Conservation (phyloP, 2,888 invertebrate species). For the Eristalis pertinax region DNA sequence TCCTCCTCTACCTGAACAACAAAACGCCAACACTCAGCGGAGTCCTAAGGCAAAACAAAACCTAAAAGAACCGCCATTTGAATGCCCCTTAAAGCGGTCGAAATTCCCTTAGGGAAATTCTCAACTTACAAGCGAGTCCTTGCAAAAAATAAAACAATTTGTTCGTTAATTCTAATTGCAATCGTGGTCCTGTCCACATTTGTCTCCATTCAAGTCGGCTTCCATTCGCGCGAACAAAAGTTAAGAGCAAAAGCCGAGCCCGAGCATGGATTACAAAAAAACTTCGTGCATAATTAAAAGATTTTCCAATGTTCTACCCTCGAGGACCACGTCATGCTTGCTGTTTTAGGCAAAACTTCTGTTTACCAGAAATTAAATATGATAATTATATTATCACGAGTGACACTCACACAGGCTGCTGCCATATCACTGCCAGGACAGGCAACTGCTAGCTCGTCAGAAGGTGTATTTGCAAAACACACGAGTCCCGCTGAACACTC, state of each 20-base stretch:
- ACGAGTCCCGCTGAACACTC: too few species aligned
- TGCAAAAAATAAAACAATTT: too few species aligned
- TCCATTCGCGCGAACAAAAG: background rate
- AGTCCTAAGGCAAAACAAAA: background rate
- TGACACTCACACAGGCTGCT: conserved; percentile 6
- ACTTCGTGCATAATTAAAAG: background rate
- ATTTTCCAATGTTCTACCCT: background rate
- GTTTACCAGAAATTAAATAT: conserved; percentile 46
- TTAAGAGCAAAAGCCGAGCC: background rate
- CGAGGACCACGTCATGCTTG: background rate
- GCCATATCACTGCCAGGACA: conserved; percentile 4
- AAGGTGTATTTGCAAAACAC: background rate
- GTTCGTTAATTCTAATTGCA: background rate
- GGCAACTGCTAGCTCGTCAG: background rate
- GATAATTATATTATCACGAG: conserved; percentile 32
- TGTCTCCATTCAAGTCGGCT: background rate
- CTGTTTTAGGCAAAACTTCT: background rate
- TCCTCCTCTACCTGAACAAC: background rate
- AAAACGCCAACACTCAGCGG: background rate
- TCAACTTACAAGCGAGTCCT: too few species aligned
- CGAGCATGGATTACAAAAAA: background rate
- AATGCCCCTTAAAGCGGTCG: background rate
- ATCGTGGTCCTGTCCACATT: background rate
- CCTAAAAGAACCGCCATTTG: background rate
- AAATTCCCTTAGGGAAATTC: background rate